Base-by-base conservation (phyloP, 2,888 invertebrate species). In the Drosophila cyrtoloma region DNA sequence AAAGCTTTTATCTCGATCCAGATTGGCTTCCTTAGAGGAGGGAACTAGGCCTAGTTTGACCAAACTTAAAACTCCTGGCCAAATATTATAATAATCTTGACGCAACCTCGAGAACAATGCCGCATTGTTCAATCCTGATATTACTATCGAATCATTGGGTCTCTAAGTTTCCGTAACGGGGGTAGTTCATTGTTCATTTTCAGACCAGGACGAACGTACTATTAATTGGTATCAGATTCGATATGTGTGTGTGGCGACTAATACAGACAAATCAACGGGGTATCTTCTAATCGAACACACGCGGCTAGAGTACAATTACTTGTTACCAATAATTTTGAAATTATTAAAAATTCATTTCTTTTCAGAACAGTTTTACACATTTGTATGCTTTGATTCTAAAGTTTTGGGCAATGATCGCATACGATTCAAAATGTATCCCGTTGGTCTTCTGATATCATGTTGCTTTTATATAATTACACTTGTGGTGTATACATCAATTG, bases 401-500 rank as follows among this genome's bases (percentile, higher is more conserved):
- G 91, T 92, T 39, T 79, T 92, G 35, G 88, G 90, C n/a, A 92
- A 86, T 63, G 92, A 93, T 75, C 79, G 81, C 47, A 87, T 93
- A 59, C 91, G 92, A 9, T 93, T 92, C 62, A 91, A 82, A 64
- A 68, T 93, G 77, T 93, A 93, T 76, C 91, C 93, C 3, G 78
- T 93, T 74, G 93, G 95, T 30, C 93, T 94, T 72, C 92, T 95
- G 53, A 94, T 95, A 72, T 96, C 96, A n/a, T 95, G 95, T 78
- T 93, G 95, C 14, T 96, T 96, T 87, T 94, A 96, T 77, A 92
- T 95, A 6, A 87, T 95, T 32, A 97, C 97, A 0, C 92, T 96
- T 70, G 57, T 95, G 73, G 96, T 96, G 35, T 96, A 97, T 93
- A 92, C 94, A 53, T 94, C 94, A 6, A 93, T 97, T 65, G 95